Base-by-base conservation (phyloP, 2,888 invertebrate species). In the Sinotaia quadrata region DNA sequence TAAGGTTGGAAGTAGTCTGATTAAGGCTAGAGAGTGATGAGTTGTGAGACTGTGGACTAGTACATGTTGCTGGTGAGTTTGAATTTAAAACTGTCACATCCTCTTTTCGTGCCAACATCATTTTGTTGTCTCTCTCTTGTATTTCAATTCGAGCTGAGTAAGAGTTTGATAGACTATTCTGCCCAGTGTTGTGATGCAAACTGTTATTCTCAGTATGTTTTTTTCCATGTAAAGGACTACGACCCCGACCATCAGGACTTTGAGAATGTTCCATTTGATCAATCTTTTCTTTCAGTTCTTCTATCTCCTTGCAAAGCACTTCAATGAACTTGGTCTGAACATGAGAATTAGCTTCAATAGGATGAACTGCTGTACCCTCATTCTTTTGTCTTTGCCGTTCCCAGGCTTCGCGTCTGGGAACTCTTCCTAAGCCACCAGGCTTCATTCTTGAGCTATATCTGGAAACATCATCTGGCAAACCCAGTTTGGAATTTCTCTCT, bases 281-380 rank as follows among this genome's bases (percentile, higher is more conserved):
- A 68, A 83, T 78, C 61, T 81, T 83, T n/a, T 79, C 60, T 52
- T 80, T 81, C 37, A 83, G 68, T 33, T 78, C 76, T 71, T 83
- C 81, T 29, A 83, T 77, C 73, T 83, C 83, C 70, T 79, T 76
- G 60, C 66, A 67, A n/a, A 75, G 58, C 1, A 68, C 57, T 31
- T 75, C 72, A 27, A 75, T 72, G 29, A 72, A 69, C 31, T 67
- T 71, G 47, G 73, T 44, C 44, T 75, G 73, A 49, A 61, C 67
- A 8, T 37, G 31, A 7, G 69, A 54, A 47, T 75, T 72, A 31
- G 56, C 31, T n/a, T 37, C 29, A 36, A 54, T 58, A 21, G 54
- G 21, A 27, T 58, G 58, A 18, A 58, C 12, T 7, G 37, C 15
- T 10, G 33, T 33, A 18, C 49, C 41, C 7, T 67, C 68, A 21